Percentiles rank a stretch among this genome's conserved stretches.
Conservation (phyloP, 92 coral and sea anemone genomes). For the Anthopleura xanthogrammica region DNA sequence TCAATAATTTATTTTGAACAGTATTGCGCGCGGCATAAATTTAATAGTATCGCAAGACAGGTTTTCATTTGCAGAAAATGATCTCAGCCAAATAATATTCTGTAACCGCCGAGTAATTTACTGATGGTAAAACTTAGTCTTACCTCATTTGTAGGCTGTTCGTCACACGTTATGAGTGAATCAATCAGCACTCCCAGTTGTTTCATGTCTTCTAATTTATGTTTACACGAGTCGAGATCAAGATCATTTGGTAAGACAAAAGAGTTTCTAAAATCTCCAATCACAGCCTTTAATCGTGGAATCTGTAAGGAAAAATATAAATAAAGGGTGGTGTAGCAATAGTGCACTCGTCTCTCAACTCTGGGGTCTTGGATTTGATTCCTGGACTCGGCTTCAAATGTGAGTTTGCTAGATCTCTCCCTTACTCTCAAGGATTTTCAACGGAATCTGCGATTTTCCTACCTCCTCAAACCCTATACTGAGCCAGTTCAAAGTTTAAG, state of each 20-base stretch:
- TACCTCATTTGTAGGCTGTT: background rate
- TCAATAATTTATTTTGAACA: too few species aligned
- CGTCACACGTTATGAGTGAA: background rate
- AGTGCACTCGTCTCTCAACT: too few species aligned
- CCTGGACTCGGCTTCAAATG: background rate
- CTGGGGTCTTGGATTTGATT: background rate
- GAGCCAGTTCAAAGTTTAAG: too few species aligned
- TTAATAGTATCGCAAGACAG: too few species aligned
- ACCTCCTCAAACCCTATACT: too few species aligned
- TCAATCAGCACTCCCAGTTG: background rate
- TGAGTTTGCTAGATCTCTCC: background rate
- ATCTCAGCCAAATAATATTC: background rate
- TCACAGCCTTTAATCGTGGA: slow-evolving; percentile 15
- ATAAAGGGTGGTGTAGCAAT: too few species aligned
- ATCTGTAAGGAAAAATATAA: background rate
- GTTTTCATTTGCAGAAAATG: too few species aligned
- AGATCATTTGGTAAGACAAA: background rate
- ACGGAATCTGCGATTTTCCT: too few species aligned
- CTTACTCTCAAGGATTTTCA: too few species aligned
- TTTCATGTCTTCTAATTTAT: background rate
- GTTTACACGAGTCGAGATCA: background rate
- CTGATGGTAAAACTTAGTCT: background rate
- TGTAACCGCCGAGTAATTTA: background rate
- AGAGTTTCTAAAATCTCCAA: slow-evolving; percentile 12
- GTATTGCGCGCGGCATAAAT: too few species aligned